These are phyloP conservation scores for Shinisaurus crocodilurus DNA, from an alignment of 2,113 vertebrate species.

Conservation along the genomic window DNA sequence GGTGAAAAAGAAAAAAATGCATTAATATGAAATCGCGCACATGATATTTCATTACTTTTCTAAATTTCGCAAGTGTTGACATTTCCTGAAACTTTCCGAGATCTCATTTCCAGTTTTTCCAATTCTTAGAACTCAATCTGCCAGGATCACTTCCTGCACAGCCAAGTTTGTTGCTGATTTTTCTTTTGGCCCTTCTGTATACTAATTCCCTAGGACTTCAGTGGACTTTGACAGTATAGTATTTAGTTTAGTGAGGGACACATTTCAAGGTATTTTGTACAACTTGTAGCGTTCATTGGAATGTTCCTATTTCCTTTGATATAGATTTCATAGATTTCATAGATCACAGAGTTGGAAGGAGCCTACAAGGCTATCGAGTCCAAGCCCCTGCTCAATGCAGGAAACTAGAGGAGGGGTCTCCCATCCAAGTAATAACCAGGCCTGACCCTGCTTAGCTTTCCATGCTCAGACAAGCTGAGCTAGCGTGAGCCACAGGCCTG, in stretches of 20 bases:
- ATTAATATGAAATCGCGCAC: neutral
- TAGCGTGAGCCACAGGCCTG: no score
- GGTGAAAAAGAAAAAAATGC: constrained; percentile 18
- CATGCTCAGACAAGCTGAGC: no score
- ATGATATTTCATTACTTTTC: neutral
- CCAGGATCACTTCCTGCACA: neutral
- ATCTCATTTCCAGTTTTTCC: neutral
- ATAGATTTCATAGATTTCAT: no score
- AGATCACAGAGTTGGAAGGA: no score
- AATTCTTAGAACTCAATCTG: neutral
- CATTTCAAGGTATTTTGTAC: no score
- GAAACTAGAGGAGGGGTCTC: no score
- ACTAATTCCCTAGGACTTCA: no score
- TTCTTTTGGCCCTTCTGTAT: neutral
- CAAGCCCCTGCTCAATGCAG: no score
- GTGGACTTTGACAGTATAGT: no score
- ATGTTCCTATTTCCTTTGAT: neutral
- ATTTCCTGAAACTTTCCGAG: neutral
- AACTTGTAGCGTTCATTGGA: neutral
- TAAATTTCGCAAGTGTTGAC: neutral
- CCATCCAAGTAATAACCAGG: no score
- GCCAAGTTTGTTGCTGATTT: neutral
- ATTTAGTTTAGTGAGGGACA: neutral
- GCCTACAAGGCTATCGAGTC: no score
- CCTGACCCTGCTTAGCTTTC: no score